Percentiles rank a stretch among this genome's conserved stretches.
Evolutionary conservation across 2,113 vertebrate species (phyloP).

Genomic region (Hemicordylus capensis): DNA sequence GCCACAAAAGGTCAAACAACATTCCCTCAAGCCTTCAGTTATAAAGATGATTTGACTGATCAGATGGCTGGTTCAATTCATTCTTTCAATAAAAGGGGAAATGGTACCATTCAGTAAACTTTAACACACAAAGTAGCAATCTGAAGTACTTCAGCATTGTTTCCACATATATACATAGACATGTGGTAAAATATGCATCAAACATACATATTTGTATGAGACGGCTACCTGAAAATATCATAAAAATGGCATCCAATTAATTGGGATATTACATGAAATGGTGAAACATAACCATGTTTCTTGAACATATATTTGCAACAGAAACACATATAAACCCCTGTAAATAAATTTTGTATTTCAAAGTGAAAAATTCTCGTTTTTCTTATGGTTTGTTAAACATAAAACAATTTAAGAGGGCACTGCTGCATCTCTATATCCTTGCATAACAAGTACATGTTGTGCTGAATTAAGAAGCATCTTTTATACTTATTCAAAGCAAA

Average conservation of each 20-base stretch:
- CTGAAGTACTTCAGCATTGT: slow-evolving; percentile 43
- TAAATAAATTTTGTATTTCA: slow-evolving; percentile 29
- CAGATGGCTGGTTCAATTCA: slow-evolving; percentile 42
- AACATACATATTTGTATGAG: background rate
- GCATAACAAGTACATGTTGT: background rate
- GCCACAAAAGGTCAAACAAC: slow-evolving; percentile 24
- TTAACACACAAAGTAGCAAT: slow-evolving; percentile 35
- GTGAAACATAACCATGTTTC: slow-evolving; percentile 15
- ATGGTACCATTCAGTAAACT: slow-evolving; percentile 12
- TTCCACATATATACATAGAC: slow-evolving; percentile 6
- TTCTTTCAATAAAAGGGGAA: slow-evolving; percentile 54
- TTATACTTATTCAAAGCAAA: slow-evolving; percentile 53
- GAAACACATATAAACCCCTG: slow-evolving; percentile 36
- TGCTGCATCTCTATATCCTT: slow-evolving; percentile 4
- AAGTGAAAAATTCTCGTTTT: slow-evolving; percentile 23
- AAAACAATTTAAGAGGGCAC: slow-evolving; percentile 5
- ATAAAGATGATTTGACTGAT: slow-evolving; percentile 41
- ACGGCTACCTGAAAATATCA: slow-evolving; percentile 45
- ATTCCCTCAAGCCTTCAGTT: slow-evolving; percentile 20
- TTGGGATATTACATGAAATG: background rate
- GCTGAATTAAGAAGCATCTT: slow-evolving; percentile 36
- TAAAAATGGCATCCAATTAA: slow-evolving; percentile 12
- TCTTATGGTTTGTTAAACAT: slow-evolving; percentile 38
- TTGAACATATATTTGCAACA: slow-evolving; percentile 47
- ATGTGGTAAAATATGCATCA: background rate